Conservation (phyloP, 92 coral and sea anemone species). For the Blastomussa wellsi region DNA sequence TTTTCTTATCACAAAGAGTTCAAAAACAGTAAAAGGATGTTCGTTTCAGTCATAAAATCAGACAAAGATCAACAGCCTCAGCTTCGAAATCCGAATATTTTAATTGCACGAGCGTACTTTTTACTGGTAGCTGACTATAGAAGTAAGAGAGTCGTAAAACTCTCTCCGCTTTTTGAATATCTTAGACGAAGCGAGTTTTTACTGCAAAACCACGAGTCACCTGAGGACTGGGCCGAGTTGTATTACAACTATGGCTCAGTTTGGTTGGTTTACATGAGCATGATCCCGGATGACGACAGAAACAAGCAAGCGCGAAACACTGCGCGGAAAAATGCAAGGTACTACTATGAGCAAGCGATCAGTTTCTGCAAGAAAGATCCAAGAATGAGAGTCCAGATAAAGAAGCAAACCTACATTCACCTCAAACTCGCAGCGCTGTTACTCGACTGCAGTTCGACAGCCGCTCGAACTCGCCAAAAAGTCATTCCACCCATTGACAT, state of each 20-base stretch:
- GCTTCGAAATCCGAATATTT: not conserved
- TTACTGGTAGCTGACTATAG: conserved; percentile 6
- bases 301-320: conserved; percentile 3
- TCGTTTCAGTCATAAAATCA: not conserved
- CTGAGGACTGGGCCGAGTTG: conserved; percentile 26
- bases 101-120: conserved; percentile 26
- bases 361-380: not conserved
- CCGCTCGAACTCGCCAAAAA: conserved; percentile 19
- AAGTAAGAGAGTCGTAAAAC: not conserved
- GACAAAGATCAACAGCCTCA: not conserved
- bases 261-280: conserved; percentile 5
- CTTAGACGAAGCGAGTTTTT: conserved; percentile 16
- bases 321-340: not conserved
- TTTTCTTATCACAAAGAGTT: conserved; percentile 9
- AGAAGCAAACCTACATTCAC: conserved; percentile 1
- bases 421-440: conserved; percentile 21
- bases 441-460: conserved; percentile 33
- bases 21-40: not conserved
- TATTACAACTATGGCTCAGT: conserved; percentile 24
- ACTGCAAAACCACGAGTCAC: conserved; percentile 14
- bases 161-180: conserved; percentile 2
- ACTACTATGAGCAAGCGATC: conserved; percentile 8
- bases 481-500: conserved; percentile 12
- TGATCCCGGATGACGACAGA: not conserved
- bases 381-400: conserved; percentile 5